Conservation (phyloP, 2,113 vertebrate species). For the Platichthys stellatus region DNA sequence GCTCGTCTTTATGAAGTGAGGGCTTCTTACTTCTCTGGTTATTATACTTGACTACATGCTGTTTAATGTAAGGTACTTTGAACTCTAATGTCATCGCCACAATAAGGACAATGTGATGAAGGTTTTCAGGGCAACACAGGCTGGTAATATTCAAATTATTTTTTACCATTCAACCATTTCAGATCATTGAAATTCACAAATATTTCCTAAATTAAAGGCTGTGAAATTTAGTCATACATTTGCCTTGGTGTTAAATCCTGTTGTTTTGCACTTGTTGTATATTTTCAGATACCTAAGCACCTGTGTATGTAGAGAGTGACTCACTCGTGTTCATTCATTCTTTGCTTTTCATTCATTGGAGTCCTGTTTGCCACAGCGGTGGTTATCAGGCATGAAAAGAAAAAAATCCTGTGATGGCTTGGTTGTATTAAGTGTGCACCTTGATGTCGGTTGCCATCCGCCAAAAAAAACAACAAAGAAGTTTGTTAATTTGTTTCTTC, state of each 20-base stretch:
- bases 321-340: conserved; percentile 1
- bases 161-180: not conserved
- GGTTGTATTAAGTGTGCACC: conserved; percentile 10
- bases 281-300: conserved; percentile 2
- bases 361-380: conserved; percentile 8
- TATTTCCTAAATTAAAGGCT: not conserved
- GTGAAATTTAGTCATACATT: not conserved
- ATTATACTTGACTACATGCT: not conserved
- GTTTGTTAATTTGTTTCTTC: not conserved
- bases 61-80: conserved; percentile 32
- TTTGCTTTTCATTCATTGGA: not conserved
- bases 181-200: not conserved
- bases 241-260: not conserved
- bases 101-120: not conserved
- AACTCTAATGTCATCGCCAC: not conserved
- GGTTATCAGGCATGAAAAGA: conserved; percentile 4
- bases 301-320: not conserved
- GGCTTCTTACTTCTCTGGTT: not conserved
- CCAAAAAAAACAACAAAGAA: not conserved
- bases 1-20: not conserved
- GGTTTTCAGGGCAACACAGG: conserved; percentile 6
- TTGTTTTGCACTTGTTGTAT: conserved; percentile 3
- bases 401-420: not conserved
- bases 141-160: not conserved
- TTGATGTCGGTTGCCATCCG: too few relatives aligned